A percentile compares a stretch with the other conserved stretches of the same genome.
Evolutionary conservation across 35 echinoderm and acorn worm genomes (phyloP).

Genomic region (Diadema setosum): DNA sequence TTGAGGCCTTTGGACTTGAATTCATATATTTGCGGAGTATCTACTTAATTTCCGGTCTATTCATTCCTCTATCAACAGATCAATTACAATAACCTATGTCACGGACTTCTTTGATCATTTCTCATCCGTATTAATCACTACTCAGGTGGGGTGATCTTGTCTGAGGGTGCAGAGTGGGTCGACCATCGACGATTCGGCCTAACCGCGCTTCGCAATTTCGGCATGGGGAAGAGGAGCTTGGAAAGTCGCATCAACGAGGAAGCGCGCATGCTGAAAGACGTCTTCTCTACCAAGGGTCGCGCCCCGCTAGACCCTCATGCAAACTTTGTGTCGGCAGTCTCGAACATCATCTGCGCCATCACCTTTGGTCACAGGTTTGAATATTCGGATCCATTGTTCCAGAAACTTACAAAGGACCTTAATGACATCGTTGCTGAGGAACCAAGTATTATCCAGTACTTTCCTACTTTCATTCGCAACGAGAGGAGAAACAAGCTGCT

Average conservation of each 20-base stretch:
- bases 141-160: constrained; percentile 36
- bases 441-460: too few species aligned
- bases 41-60: too few species aligned
- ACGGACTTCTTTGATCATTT: too few species aligned
- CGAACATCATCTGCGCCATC: constrained; percentile 60
- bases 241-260: constrained; percentile 46
- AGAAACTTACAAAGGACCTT: background rate
- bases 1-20: too few species aligned
- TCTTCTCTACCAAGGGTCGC: background rate
- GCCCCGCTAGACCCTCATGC: constrained; percentile 5
- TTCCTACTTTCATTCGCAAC: background rate
- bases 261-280: background rate
- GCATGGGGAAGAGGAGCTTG: constrained; percentile 52
- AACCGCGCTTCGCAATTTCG: constrained; percentile 45
- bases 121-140: background rate
- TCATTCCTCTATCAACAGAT: too few species aligned
- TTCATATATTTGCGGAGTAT: too few species aligned
- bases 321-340: background rate
- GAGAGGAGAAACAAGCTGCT: background rate
- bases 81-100: too few species aligned
- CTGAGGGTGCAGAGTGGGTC: constrained; percentile 39
- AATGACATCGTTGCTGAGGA: background rate
- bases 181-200: constrained; percentile 32
- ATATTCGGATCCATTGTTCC: constrained; percentile 18
- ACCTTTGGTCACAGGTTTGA: constrained; percentile 49